phyloP scores from a whole-genome alignment of 2,113 vertebrate genomes.

The Columba janthina region DNA sequence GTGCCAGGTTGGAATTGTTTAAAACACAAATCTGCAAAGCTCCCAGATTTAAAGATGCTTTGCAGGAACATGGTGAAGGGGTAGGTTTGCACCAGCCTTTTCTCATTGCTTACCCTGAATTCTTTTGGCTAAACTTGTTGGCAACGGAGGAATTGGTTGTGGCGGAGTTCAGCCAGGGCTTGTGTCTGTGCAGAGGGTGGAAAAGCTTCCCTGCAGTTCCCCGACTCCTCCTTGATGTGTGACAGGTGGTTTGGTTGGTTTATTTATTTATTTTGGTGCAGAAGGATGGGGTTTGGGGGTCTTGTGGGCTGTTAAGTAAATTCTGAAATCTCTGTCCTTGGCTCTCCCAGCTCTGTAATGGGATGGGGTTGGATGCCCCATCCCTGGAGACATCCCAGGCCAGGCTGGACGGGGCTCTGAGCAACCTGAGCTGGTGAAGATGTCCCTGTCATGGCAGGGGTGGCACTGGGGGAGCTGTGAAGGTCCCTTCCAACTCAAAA shows the following conservation, averaged over 20 bases:
- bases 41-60: neutral
- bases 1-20: constrained; percentile 10
- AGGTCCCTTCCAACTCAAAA: no score
- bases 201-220: neutral
- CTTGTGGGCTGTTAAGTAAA: neutral
- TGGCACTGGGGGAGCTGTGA: no score
- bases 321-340: neutral
- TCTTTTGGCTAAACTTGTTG: constrained; percentile 9
- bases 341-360: rapidly evolving
- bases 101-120: neutral
- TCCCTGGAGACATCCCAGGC: no score
- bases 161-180: neutral
- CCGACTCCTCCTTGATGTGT: neutral
- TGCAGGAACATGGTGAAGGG: neutral
- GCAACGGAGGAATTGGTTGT: neutral
- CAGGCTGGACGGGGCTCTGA: no score
- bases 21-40: neutral
- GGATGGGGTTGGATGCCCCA: no score
- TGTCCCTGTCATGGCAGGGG: neutral
- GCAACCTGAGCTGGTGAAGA: no score
- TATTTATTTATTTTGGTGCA: neutral
- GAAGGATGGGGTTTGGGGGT: neutral
- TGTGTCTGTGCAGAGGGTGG: neutral
- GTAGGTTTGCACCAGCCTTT: neutral
- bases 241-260: neutral